These are phyloP conservation scores for Saguinus oedipus DNA, from an alignment of 2,797 vertebrate genomes.

Conservation along the genomic window DNA sequence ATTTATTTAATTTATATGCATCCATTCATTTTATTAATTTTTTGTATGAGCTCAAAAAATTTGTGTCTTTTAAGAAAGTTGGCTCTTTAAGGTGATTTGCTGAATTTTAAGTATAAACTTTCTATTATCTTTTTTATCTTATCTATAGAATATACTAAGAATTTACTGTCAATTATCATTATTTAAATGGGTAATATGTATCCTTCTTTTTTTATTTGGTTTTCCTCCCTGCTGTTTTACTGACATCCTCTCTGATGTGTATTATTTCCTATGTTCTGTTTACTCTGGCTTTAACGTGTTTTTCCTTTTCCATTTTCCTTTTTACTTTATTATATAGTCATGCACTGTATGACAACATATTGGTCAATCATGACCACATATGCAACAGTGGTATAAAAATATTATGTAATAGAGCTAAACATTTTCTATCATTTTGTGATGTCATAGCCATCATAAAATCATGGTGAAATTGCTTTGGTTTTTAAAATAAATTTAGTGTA, in stretches of 20 bases:
- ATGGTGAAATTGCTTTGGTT: background rate
- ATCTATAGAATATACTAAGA: background rate
- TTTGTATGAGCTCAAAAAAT: background rate
- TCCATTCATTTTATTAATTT: background rate
- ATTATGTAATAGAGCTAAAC: background rate
- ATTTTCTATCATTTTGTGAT: background rate
- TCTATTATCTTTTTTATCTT: background rate
- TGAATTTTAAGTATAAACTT: background rate
- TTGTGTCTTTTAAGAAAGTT: background rate
- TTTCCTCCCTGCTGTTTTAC: background rate
- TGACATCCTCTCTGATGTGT: background rate
- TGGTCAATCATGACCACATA: background rate
- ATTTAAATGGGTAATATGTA: background rate
- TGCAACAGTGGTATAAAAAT: background rate
- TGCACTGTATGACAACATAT: background rate
- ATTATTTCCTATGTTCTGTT: background rate
- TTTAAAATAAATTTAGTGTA: background rate
- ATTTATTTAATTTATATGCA: background rate
- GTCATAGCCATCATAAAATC: background rate
- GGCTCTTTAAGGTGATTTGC: background rate
- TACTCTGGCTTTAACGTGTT: background rate
- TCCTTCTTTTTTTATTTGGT: background rate
- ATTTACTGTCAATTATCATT: background rate
- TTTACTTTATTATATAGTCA: background rate
- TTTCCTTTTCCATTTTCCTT: background rate